Conservation (phyloP, 2,888 invertebrate species). For the Suillia variegata region DNA sequence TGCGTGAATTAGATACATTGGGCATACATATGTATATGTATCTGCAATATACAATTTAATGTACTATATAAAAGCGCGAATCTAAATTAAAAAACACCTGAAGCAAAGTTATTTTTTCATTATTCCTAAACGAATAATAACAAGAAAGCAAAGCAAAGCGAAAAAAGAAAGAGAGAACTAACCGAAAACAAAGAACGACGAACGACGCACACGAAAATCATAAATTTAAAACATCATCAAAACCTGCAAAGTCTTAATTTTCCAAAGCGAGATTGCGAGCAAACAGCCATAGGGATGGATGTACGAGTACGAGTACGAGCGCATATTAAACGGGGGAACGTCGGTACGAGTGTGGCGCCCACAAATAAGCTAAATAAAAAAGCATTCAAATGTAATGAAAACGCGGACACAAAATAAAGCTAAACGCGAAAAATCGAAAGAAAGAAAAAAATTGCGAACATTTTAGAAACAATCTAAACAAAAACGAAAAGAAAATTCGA, state of each 20-base stretch:
- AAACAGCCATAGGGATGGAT: conserved; percentile 20
- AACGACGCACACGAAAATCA: conserved; percentile 19
- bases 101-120: conserved; percentile 60
- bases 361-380: conserved; percentile 9
- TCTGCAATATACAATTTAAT: conserved; percentile 5
- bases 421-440: conserved; percentile 2
- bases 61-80: too few species aligned
- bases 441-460: conserved; percentile 31
- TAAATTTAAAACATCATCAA: conserved; percentile 26
- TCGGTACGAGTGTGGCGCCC: too few species aligned
- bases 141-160: too few species aligned
- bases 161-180: conserved; percentile 19
- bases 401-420: conserved; percentile 3
- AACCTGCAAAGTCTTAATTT: conserved; percentile 17
- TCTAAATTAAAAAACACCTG: conserved; percentile 34
- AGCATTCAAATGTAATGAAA: neutral
- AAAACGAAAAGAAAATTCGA: too few species aligned
- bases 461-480: conserved; percentile 19
- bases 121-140: conserved; percentile 57
- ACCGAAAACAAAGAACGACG: conserved; percentile 16
- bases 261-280: conserved; percentile 21
- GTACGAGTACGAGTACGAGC: too few species aligned
- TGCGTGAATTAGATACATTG: too few species aligned
- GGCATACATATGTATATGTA: conserved; percentile 2
- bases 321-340: too few species aligned